Evolutionary conservation across 1,140 invertebrate species (phyloP), one percentile per base, ranked within the genome.

Genomic region (Brachionus rubens): DNA sequence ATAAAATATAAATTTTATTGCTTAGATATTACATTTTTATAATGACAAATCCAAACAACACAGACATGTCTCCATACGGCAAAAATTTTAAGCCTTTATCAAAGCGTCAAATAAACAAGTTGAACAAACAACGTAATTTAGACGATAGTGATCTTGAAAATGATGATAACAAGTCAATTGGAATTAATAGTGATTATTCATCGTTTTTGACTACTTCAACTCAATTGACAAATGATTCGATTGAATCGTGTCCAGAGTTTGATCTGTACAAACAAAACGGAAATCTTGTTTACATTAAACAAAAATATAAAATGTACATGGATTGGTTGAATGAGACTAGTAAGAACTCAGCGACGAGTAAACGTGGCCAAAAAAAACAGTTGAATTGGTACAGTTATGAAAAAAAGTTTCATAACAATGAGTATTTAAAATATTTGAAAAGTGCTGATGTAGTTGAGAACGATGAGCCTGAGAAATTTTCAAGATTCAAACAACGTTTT

Each of bases 261-360:
- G 59, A 65, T 43, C 30, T 65, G 36, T 65, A 65, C 59, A 65
- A 65, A 41, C 33, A 41, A 43, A 36, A 65, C 16, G 36, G 40
- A 19, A 24, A 16, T 65, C 36, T 65, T 9, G 59, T 65, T 43
- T 65, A 65, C 40, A 65, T 65, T 2, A 65, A 65, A 65, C 59
- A 65, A 65, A 65, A 65, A n/a, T 65, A 65, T 41, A 65, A 65
- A 43, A 65, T 65, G 59, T 65, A 65, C 43, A 12, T 65, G 10
- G 59, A 65, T 36, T 65, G 59, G 59, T n/a, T 65, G 7, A 65
- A 24, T 28, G 36, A 65, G 43, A 65, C 41, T 65, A 30, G 16
- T 6, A 59, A 59, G n/a, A 59, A n/a, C 7, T 33, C n/a, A 6
- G 36, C 33, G 54, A n/a, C n/a, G n/a, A 6, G n/a, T 43, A 43